Conservation (phyloP, 2,113 vertebrate species). For the Xiphophorus hellerii region DNA sequence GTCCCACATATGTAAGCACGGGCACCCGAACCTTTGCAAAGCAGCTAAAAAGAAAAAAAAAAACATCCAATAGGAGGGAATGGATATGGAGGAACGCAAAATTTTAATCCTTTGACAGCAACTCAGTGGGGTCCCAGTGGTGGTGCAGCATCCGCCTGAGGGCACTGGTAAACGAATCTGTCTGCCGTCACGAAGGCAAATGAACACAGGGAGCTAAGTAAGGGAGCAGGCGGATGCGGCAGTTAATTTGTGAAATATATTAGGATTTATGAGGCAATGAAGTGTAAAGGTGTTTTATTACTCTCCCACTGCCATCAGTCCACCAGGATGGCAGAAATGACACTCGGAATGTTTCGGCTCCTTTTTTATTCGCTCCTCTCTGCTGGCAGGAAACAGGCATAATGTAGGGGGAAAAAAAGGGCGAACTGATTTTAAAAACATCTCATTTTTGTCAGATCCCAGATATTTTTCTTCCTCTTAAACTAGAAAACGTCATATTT, state of each 20-base stretch:
- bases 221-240: constrained; percentile 42
- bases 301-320: constrained; percentile 60
- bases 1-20: constrained; percentile 7
- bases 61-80: constrained; percentile 63
- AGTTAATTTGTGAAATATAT: constrained; percentile 76
- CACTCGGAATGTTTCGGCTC: constrained; percentile 54
- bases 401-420: constrained; percentile 22
- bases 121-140: constrained; percentile 64
- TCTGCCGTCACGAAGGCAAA: constrained; percentile 63
- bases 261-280: constrained; percentile 78
- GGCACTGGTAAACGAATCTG: constrained; percentile 65
- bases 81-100: constrained; percentile 42
- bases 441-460: not conserved
- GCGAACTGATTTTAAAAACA: constrained; percentile 31
- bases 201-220: constrained; percentile 59
- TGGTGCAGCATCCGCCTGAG: constrained; percentile 25
- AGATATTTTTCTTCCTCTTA: constrained; percentile 8
- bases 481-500: not conserved
- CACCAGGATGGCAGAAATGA: constrained; percentile 50
- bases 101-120: constrained; percentile 62
- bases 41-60: constrained; percentile 23
- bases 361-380: constrained; percentile 45
- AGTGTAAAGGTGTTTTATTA: constrained; percentile 73
- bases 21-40: constrained; percentile 24
- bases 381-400: constrained; percentile 43